phyloP scores from a whole-genome alignment of 2,888 invertebrate species.

The Steinernema scapterisci region DNA sequence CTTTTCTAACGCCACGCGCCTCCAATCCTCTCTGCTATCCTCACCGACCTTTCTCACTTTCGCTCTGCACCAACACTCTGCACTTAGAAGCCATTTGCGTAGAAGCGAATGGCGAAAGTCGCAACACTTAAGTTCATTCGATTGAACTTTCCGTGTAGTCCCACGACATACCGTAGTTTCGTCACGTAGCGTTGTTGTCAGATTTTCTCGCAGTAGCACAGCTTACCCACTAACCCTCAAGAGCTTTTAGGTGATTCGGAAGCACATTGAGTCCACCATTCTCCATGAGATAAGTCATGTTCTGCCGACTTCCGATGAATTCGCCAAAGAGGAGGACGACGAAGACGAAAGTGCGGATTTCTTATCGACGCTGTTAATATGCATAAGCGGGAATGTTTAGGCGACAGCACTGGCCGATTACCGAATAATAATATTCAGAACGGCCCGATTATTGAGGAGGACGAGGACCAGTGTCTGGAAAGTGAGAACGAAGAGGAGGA shows the following conservation, averaged over 20 bases:
- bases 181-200: conserved; percentile 16
- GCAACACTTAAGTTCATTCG: not conserved
- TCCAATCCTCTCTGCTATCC: not conserved
- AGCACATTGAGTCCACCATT: conserved; percentile 68
- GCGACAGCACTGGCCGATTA: conserved; percentile 22
- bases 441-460: conserved; percentile 43
- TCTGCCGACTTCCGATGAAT: conserved; percentile 67
- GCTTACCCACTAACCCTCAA: conserved; percentile 10
- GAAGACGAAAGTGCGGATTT: conserved; percentile 49
- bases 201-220: not conserved
- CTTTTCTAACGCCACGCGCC: conserved; percentile 13
- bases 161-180: conserved; percentile 7
- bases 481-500: conserved; percentile 56
- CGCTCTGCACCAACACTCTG: conserved; percentile 15
- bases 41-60: not conserved
- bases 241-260: conserved; percentile 64
- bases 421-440: conserved; percentile 33
- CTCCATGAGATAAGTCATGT: conserved; percentile 68
- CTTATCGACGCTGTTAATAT: not conserved
- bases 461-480: conserved; percentile 52
- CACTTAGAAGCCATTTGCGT: conserved; percentile 6
- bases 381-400: conserved; percentile 8
- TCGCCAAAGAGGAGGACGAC: conserved; percentile 66
- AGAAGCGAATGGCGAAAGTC: not conserved
- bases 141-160: not conserved